These are phyloP conservation scores for Diglossa cyanea DNA, from an alignment of 2,797 vertebrate species.

Conservation along the genomic window DNA sequence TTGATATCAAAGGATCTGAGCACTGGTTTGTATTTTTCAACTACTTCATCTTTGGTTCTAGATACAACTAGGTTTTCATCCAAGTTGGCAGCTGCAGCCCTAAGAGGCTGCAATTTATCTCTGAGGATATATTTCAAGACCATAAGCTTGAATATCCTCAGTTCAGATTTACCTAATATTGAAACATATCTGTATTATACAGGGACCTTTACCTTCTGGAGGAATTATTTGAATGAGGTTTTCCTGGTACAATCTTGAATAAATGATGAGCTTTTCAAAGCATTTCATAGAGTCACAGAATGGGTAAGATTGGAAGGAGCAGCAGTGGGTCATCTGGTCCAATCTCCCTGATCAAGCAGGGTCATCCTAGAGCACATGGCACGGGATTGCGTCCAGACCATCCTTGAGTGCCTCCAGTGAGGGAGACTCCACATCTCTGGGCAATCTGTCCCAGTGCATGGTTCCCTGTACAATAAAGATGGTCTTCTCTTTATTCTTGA, in stretches of 20 bases:
- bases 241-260: not conserved
- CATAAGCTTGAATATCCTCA: not conserved
- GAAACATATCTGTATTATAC: not conserved
- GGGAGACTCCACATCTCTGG: not conserved
- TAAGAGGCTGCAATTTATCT: not conserved
- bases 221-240: not conserved
- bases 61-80: not conserved
- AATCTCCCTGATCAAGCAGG: not conserved
- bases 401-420: not conserved
- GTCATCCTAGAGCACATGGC: not conserved
- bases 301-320: not conserved
- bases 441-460: not conserved
- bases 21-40: not conserved
- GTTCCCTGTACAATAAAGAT: not conserved
- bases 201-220: not conserved
- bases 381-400: fast-evolving
- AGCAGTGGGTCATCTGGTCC: not conserved
- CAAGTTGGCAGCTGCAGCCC: not conserved
- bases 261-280: not conserved
- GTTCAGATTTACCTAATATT: not conserved
- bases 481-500: not conserved
- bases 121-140: not conserved
- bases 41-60: not conserved
- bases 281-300: not conserved
- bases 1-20: not conserved